Evolutionary conservation across 2,797 vertebrate species (phyloP).

Genomic region (Phalloptychus januarius): DNA sequence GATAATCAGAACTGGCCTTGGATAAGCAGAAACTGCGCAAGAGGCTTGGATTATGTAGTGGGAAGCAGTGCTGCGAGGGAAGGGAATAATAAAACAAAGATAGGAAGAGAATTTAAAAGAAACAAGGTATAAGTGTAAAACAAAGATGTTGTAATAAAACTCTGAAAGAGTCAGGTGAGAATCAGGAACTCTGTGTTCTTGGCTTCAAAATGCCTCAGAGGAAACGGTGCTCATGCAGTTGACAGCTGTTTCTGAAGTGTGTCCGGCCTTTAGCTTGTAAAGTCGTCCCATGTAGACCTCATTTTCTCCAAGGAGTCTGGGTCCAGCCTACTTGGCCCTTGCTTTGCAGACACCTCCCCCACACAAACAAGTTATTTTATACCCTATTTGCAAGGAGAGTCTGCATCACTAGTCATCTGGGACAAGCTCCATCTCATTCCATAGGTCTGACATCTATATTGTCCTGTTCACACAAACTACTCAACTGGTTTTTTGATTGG

Average conservation of each 20-base stretch:
- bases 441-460: not conserved
- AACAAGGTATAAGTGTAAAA: slow-evolving; percentile 44
- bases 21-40: slow-evolving; percentile 27
- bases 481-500: not conserved
- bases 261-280: slow-evolving; percentile 75
- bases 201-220: slow-evolving; percentile 53
- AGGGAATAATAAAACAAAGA: slow-evolving; percentile 34
- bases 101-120: slow-evolving; percentile 18
- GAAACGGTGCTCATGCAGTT: slow-evolving; percentile 65
- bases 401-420: slow-evolving; percentile 59
- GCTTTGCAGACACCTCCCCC: slow-evolving; percentile 47
- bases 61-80: slow-evolving; percentile 17
- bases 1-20: slow-evolving; percentile 61
- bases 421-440: slow-evolving; percentile 46
- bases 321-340: slow-evolving; percentile 66
- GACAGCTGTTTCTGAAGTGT: slow-evolving; percentile 77
- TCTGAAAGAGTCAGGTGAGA: slow-evolving; percentile 28
- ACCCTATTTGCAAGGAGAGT: slow-evolving; percentile 64
- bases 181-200: slow-evolving; percentile 34
- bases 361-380: slow-evolving; percentile 69
- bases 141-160: slow-evolving; percentile 47
- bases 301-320: slow-evolving; percentile 66
- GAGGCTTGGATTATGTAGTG: slow-evolving; percentile 18
- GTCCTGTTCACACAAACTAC: not conserved
- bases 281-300: slow-evolving; percentile 68